phyloP scores from a whole-genome alignment of 1,140 invertebrate species.

The Drosophila lini region DNA sequence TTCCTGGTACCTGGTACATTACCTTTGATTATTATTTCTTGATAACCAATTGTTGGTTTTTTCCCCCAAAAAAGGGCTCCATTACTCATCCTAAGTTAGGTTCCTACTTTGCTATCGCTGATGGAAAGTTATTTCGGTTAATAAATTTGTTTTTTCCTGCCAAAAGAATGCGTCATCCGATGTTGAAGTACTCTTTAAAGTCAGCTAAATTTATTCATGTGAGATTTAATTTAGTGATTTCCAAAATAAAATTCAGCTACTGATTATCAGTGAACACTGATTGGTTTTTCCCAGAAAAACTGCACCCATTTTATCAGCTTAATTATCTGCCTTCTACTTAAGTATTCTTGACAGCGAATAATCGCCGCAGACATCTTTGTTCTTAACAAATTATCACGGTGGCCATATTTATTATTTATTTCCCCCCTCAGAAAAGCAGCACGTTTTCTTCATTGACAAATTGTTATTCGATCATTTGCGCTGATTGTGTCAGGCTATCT shows the following conservation, averaged over 20 bases:
- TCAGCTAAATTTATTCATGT: background rate
- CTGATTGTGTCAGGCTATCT: background rate
- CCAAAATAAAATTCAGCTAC: background rate
- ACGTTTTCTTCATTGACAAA: constrained; percentile 6
- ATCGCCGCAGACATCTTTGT: constrained; percentile 4
- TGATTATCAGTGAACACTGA: background rate
- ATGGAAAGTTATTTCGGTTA: background rate
- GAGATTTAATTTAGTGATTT: constrained; percentile 16
- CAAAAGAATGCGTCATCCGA: background rate
- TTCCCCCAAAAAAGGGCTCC: constrained; percentile 3
- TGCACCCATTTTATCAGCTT: background rate
- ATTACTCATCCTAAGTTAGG: constrained; percentile 1
- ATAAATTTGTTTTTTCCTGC: constrained; percentile 1
- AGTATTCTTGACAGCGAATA: background rate
- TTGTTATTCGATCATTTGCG: background rate
- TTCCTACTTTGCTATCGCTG: constrained; percentile 5
- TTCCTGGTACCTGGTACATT: constrained; percentile 35
- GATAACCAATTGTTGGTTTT: constrained; percentile 12
- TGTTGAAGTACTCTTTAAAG: background rate
- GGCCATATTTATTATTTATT: constrained; percentile 3
- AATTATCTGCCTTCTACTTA: constrained; percentile 4
- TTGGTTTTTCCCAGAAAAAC: constrained; percentile 10
- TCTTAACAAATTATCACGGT: background rate
- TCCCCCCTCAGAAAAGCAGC: background rate
- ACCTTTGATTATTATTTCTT: constrained; percentile 11